These are phyloP conservation scores for Carcharodon carcharias DNA, from an alignment of 2,797 vertebrate species.

Conservation along the genomic window DNA sequence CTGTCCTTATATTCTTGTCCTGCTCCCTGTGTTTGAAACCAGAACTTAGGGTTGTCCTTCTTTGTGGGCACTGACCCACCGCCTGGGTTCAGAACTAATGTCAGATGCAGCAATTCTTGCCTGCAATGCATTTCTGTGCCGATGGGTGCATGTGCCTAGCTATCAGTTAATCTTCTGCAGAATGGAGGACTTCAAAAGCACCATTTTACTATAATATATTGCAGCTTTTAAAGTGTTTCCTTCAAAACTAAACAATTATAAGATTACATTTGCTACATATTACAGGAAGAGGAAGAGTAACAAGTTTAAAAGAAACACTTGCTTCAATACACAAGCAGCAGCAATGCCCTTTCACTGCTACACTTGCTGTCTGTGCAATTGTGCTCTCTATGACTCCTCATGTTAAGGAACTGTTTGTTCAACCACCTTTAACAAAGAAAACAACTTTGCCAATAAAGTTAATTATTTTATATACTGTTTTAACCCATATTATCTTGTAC, in stretches of 20 bases:
- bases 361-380: constrained; percentile 6
- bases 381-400: constrained; percentile 17
- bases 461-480: constrained; percentile 36
- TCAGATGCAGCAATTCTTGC: not conserved
- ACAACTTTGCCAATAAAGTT: constrained; percentile 34
- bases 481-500: not conserved
- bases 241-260: not conserved
- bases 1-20: not conserved
- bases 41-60: not conserved
- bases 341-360: constrained; percentile 15
- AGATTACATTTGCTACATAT: not conserved
- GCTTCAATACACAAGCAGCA: not conserved
- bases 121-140: not conserved
- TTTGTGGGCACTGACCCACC: not conserved
- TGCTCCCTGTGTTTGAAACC: not conserved
- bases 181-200: not conserved
- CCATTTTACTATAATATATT: constrained; percentile 36
- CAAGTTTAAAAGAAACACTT: constrained; percentile 30
- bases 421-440: constrained; percentile 29
- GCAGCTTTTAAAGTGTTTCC: constrained; percentile 20
- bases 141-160: not conserved
- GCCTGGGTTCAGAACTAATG: not conserved
- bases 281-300: constrained; percentile 31
- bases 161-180: not conserved
- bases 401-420: constrained; percentile 15